Evolutionary conservation across 64 coral and sea anemone genomes (phyloP).

Genomic region (Acropora tenuis): DNA sequence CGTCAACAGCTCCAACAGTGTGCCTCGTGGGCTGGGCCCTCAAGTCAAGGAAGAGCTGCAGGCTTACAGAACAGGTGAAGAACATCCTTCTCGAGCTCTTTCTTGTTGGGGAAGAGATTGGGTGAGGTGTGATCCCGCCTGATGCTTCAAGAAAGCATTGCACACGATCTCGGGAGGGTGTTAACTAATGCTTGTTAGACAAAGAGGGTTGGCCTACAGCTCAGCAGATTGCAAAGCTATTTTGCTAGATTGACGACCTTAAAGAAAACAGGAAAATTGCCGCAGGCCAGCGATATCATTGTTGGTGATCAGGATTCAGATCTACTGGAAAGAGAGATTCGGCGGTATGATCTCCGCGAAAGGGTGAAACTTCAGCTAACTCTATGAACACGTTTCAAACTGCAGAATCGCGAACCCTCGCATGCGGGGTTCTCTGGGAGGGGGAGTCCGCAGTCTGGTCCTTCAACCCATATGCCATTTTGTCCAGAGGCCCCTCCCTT

Average conservation of each 20-base stretch:
- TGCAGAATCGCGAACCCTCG: conserved; percentile 6
- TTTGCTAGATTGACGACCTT: conserved; percentile 17
- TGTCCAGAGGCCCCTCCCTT: conserved; percentile 3
- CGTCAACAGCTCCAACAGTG: conserved; percentile 22
- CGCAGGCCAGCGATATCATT: background rate
- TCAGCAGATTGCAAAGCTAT: background rate
- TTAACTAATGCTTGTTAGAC: conserved; percentile 1
- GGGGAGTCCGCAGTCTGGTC: background rate
- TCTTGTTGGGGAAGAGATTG: conserved; percentile 20
- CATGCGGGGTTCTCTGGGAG: background rate
- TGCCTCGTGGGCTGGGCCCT: conserved; percentile 5
- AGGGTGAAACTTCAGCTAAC: conserved; percentile 1
- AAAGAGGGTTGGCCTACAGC: conserved; percentile 16
- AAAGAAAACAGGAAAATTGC: conserved; percentile 26
- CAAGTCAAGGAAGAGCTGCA: conserved; percentile 5
- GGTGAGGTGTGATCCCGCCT: background rate
- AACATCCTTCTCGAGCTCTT: conserved; percentile 23
- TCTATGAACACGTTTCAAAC: conserved; percentile 24
- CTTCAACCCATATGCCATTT: background rate
- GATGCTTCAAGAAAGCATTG: background rate
- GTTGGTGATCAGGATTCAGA: background rate
- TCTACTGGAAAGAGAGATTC: conserved; percentile 18
- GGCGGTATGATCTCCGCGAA: background rate
- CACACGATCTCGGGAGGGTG: conserved; percentile 17
- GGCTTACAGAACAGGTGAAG: background rate